A percentile compares a stretch with the other conserved stretches of the same genome.
Conservation (phyloP, 2,113 vertebrate species). For the Oenanthe oenanthe region DNA sequence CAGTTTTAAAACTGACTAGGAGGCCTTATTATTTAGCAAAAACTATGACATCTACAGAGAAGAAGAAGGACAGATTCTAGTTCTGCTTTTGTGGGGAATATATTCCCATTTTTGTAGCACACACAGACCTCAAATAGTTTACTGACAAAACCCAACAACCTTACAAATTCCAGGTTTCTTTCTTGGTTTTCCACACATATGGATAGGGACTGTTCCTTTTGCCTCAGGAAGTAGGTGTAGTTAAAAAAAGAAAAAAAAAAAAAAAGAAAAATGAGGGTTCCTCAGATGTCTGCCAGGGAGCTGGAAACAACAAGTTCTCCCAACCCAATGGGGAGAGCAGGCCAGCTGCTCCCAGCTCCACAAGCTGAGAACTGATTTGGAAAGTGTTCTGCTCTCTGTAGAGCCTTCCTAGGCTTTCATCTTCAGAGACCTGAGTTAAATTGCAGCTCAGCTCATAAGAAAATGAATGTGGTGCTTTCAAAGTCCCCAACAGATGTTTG, state of each 20-base stretch:
- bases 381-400: not conserved
- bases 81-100: not conserved
- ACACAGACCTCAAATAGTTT: not conserved
- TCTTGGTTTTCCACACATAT: not conserved
- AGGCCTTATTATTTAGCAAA: not conserved
- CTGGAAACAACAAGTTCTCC: not conserved
- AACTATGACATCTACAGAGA: not conserved
- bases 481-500: slow-evolving; percentile 58
- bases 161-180: not conserved
- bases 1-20: not conserved
- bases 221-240: not conserved
- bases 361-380: not conserved
- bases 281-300: not conserved
- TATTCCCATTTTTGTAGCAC: not conserved
- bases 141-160: not conserved
- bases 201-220: not conserved
- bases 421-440: slow-evolving; percentile 35
- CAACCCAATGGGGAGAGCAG: not conserved
- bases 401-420: slow-evolving; percentile 40
- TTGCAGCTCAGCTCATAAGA: slow-evolving; percentile 23
- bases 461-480: slow-evolving; percentile 46
- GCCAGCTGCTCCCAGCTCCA: not conserved
- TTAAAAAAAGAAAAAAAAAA: not conserved
- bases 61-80: not conserved
- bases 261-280: not conserved